Evolutionary conservation across 1,140 invertebrate species (phyloP), one percentile per base, ranked within the genome.

Genomic region (Gonatopus flavifemur): DNA sequence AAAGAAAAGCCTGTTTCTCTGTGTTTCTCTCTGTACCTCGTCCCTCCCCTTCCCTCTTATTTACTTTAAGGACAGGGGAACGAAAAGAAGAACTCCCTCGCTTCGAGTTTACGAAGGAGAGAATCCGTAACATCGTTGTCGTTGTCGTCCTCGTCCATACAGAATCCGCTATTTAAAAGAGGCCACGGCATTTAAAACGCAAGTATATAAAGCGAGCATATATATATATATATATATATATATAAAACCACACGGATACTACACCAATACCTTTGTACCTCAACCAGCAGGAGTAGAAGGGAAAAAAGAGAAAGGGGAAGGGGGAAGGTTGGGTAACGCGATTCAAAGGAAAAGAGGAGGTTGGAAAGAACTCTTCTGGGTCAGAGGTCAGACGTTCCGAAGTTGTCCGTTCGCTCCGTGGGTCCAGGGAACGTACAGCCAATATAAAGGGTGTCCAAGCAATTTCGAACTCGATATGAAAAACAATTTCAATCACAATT

Each of bases 331-430:
- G 60, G 62, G 49, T 46, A 66, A 49, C 55, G 59, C 57, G 59
- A 58, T 62, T 49, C 50, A 49, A 59, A 32, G 52, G 55, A 22
- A 55, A 60, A 45, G 47, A 67, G 49, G 58, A 67, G 47, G 67
- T 69, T 44, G 45, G 62, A 61, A 55, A 50, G 40, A 67, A 66
- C 66, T 64, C 49, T 67, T 57, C 52, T 55, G 62, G 70, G 70
- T 73, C 69, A 70, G 53, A 63, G 70, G 67, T 71, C 62, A 70
- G 66, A 55, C 62, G 61, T 49, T 71, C 58, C 60, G 67, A 66
- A 70, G 68, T 63, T 70, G 65, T 60, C 56, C 63, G 64, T 59
- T 70, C 69, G 64, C 67, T 69, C 59, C 64, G 59, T 63, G 57
- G 67, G 59, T 55, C 68, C 67, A 70, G 57, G 61, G 54, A 58